Evolutionary conservation across 2,797 vertebrate species (phyloP).

Genomic region (Molossus molossus): DNA sequence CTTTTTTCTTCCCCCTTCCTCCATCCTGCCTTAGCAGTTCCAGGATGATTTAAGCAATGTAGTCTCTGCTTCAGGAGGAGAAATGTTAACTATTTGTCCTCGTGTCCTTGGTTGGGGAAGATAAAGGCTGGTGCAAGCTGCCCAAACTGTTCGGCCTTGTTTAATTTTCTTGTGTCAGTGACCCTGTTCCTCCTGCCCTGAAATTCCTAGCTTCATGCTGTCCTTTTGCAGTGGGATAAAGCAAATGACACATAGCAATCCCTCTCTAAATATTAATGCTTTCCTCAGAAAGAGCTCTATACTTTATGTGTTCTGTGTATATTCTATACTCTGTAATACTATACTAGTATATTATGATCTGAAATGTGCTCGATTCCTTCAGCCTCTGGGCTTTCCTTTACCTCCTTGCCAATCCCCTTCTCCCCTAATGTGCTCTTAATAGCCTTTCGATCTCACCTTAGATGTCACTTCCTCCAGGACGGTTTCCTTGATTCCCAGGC

Average conservation of each 20-base stretch:
- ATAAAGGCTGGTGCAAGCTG: neutral
- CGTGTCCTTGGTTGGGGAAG: neutral
- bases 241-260: neutral
- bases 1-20: neutral
- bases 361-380: neutral
- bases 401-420: neutral
- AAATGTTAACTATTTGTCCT: neutral
- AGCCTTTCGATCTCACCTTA: neutral
- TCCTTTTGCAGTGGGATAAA: neutral
- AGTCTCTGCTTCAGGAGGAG: neutral
- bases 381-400: too few relatives aligned
- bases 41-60: neutral
- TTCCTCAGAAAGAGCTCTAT: neutral
- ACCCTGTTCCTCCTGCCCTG: neutral
- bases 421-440: neutral
- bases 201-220: neutral
- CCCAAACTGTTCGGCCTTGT: neutral
- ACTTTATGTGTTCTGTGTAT: neutral
- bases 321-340: neutral
- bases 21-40: neutral
- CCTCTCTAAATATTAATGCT: neutral
- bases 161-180: neutral
- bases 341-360: neutral
- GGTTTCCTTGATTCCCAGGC: conserved; percentile 18
- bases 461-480: neutral